A percentile compares a stretch with the other conserved stretches of the same genome.
phyloP scores from a whole-genome alignment of 2,797 vertebrate species.

The Hippocampus kuda region DNA sequence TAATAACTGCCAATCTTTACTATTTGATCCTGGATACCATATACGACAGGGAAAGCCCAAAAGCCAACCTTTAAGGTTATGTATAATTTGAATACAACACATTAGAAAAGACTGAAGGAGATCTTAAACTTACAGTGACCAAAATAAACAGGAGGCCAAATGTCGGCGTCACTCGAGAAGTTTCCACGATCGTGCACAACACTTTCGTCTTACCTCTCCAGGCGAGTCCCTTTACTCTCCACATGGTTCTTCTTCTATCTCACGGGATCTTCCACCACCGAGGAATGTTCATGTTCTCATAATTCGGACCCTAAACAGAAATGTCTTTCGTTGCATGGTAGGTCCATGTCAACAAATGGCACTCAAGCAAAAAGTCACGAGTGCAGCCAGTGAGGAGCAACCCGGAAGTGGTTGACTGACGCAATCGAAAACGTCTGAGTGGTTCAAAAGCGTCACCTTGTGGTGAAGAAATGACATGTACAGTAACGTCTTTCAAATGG shows the following conservation, averaged over 20 bases:
- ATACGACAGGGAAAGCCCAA: not conserved
- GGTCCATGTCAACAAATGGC: not conserved
- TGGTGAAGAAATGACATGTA: not conserved
- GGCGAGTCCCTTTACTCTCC: slow-evolving; percentile 59
- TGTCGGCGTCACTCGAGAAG: not conserved
- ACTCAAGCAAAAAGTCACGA: not conserved
- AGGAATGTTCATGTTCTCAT: not conserved
- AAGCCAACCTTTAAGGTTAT: not conserved
- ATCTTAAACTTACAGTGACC: not conserved
- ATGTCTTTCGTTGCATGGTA: not conserved
- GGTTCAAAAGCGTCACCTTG: not conserved
- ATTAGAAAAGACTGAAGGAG: not conserved
- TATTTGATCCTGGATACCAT: not conserved
- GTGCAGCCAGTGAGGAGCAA: too few species aligned
- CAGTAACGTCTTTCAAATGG: not conserved
- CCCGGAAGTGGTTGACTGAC: slow-evolving; percentile 6
- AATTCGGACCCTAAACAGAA: not conserved
- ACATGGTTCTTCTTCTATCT: slow-evolving; percentile 49
- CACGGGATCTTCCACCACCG: not conserved
- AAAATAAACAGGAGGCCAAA: not conserved
- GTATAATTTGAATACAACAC: not conserved
- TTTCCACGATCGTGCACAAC: not conserved
- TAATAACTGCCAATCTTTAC: not conserved
- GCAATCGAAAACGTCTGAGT: not conserved
- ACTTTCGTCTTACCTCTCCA: slow-evolving; percentile 59